Base-by-base conservation (phyloP, 2,888 invertebrate species). In the Sericinus montela region DNA sequence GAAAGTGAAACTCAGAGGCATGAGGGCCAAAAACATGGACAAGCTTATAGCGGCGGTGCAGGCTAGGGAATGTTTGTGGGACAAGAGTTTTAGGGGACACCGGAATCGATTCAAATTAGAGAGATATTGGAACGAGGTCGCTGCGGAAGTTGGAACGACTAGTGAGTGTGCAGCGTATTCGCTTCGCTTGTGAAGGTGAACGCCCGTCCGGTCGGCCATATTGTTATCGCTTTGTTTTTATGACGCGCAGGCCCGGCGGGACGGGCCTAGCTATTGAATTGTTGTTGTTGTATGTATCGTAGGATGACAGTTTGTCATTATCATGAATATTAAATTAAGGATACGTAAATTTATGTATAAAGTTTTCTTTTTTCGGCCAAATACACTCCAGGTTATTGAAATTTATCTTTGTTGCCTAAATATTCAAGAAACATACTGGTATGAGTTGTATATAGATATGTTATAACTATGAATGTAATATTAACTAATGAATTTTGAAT, bases 121-220 rank as follows among this genome's bases (percentile, higher is more conserved):
- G 69, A 70, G 87, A 11, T 88, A 84, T 61, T 89, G 89, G 89
- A 86, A 83, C 55, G 89, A 89, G 62, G 87, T 89, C 13, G 87
- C 87, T 0, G 69, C 80, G 0, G 87, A 87, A 58, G 81, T 88
- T 51, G 88, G 88, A 40, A 81, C 82, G 43, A 78, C 84, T 45
- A 85, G 89, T 89, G 60, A 88, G 86, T 86, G 72, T 54, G 48
- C 48, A 62, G 51, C 57, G 56, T 61, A 60, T 59, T 58, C 56
- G 55, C 48, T 50, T 32, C 53, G 51, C 45, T 38, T 53, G 43
- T 47, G 65, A 60, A 66, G 72, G 74, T 72, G 65, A 71, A 67
- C 62, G 76, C 57, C 67, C 70, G 65, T 52, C 45, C 48, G 49
- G 45, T 43, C 63, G 53, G 59, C 63, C 65, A 63, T 63, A 37